Evolutionary conservation across 2,113 vertebrate genomes (phyloP), one percentile per base, ranked within the genome.

Genomic region (Fukomys damarensis): DNA sequence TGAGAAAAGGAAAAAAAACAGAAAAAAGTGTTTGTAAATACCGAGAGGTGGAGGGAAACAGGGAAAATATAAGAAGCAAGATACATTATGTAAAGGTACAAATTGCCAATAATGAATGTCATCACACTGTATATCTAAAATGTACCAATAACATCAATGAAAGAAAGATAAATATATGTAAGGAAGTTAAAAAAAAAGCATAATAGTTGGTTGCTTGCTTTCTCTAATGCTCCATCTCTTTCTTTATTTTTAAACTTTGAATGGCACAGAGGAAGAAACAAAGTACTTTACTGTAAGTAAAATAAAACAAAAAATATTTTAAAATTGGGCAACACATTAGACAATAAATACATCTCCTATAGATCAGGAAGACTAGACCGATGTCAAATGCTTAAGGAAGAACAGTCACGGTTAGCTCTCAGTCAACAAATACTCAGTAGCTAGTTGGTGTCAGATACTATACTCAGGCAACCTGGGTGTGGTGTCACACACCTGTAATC

Each of bases 361-460:
- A 66, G 59, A 38, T 82, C 65, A 92, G 16, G 17, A 5, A 72
- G 13, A 20, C 65, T 41, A 65, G 10, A 5, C 10, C 79, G 19
- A 84, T 38, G 11, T 90, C 85, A 90, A 35, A 79, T 2, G 58
- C 63, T 92, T 66, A 65, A 46, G 90, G 38, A 59, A 52, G 19
- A 82, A 58, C 26, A 52, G 14, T 89, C 46, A 58, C 20, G 86
- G 17, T 2, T 30, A 43, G 0, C 20, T 32, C 65, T 58, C 28
- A 65, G 49, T 84, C 76, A 95, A 94, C 32, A 93, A 84, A 84
- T 65, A 92, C 49, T 86, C 12, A 66, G 9, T 17, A 86, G 43
- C 12, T 61, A 16, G 9, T 65, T 2, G n/a, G 11, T 93, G 46
- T 46, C 68, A 94, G 77, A 14, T 12, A 54, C 35, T 65, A 24